These are phyloP conservation scores for Phocoena sinus DNA, from an alignment of 2,113 vertebrate species.

Conservation along the genomic window DNA sequence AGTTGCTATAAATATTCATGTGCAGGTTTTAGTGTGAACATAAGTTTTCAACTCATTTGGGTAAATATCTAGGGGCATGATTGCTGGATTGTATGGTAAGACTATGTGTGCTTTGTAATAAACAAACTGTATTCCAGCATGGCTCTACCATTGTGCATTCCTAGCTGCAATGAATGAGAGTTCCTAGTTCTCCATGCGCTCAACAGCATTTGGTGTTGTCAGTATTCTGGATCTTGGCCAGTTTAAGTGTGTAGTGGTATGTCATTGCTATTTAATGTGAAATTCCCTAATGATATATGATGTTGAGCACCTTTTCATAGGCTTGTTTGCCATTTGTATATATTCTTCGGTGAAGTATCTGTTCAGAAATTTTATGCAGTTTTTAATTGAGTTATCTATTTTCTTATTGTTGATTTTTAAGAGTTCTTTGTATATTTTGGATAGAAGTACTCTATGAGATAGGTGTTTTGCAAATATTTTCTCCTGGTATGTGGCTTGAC, in stretches of 20 bases:
- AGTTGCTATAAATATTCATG: not conserved
- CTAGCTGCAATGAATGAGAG: not conserved
- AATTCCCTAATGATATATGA: not conserved
- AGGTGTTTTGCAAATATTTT: not conserved
- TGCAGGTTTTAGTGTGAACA: not conserved
- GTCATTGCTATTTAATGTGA: not conserved
- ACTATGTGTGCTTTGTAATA: not conserved
- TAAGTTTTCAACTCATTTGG: not conserved
- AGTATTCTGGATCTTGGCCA: not conserved
- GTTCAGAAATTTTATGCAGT: not conserved
- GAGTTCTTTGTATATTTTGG: not conserved
- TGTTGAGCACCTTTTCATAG: not conserved
- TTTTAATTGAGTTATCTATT: not conserved
- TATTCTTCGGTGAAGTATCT: not conserved
- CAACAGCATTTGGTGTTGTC: not conserved
- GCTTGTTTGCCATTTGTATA: not conserved
- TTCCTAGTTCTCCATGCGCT: not conserved
- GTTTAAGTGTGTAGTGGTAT: not conserved
- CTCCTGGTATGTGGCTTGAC: not conserved
- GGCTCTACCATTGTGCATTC: not conserved
- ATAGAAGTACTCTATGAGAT: not conserved
- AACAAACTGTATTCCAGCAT: not conserved
- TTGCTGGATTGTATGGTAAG: not conserved
- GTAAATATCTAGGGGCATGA: not conserved
- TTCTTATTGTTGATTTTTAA: slow-evolving; percentile 13